Evolutionary conservation across 1,140 invertebrate genomes (phyloP).

Genomic region (Apolygus lucorum): DNA sequence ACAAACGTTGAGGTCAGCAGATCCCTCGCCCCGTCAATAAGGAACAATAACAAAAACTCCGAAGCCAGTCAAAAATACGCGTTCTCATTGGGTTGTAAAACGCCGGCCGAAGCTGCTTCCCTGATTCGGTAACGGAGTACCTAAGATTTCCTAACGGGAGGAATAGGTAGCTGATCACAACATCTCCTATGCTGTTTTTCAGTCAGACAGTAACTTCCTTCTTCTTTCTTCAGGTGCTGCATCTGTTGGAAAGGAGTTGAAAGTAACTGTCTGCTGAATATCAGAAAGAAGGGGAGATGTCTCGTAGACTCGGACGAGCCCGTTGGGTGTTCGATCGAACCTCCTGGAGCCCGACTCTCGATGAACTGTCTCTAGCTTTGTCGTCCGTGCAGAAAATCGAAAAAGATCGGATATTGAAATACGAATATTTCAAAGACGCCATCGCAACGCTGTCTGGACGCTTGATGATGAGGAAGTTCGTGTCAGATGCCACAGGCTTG

Average conservation of each 20-base stretch:
- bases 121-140: too few relatives aligned
- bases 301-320: slow-evolving; percentile 41
- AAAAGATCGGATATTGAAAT: slow-evolving; percentile 66
- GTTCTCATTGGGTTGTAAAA: too few relatives aligned
- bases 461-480: slow-evolving; percentile 73
- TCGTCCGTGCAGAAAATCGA: slow-evolving; percentile 80
- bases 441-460: slow-evolving; percentile 74
- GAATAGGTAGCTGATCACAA: too few relatives aligned
- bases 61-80: too few relatives aligned
- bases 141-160: too few relatives aligned
- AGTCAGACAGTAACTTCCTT: slow-evolving; percentile 2
- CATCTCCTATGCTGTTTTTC: too few relatives aligned
- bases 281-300: too few relatives aligned
- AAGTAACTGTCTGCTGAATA: not conserved
- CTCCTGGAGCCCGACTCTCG: slow-evolving; percentile 63
- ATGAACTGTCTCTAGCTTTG: slow-evolving; percentile 60
- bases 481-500: slow-evolving; percentile 49
- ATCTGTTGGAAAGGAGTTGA: not conserved
- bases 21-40: too few relatives aligned
- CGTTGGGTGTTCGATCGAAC: slow-evolving; percentile 78
- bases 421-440: slow-evolving; percentile 78
- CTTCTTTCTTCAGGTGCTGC: slow-evolving; percentile 11
- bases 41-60: too few relatives aligned
- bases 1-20: too few relatives aligned
- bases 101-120: too few relatives aligned